Percentiles rank a stretch among this genome's conserved stretches.
Conservation (phyloP, 2,113 vertebrate species). For the Alosa alosa region DNA sequence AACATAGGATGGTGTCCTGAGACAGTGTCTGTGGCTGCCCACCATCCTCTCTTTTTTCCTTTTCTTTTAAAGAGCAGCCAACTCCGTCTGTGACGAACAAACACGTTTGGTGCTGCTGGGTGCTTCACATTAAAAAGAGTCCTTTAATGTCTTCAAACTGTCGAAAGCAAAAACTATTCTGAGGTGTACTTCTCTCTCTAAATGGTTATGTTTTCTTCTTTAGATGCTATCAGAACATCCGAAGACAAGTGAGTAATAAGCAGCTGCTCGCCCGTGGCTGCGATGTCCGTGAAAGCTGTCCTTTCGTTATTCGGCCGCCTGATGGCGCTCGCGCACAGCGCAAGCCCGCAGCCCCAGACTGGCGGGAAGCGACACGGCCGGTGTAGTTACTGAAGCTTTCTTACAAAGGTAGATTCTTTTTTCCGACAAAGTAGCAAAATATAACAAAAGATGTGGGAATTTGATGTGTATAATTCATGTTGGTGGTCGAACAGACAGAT, state of each 20-base stretch:
- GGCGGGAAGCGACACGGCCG: not conserved
- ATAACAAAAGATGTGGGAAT: slow-evolving; percentile 20
- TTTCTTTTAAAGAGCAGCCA: not conserved
- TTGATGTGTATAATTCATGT: slow-evolving; percentile 18
- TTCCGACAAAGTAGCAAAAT: slow-evolving; percentile 18
- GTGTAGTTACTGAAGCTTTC: slow-evolving; percentile 6
- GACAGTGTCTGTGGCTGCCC: not conserved
- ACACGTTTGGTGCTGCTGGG: not conserved
- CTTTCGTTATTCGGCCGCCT: slow-evolving; percentile 53
- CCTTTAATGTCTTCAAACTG: slow-evolving; percentile 2
- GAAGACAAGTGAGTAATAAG: not conserved
- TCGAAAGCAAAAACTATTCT: slow-evolving; percentile 12
- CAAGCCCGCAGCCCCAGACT: slow-evolving; percentile 43
- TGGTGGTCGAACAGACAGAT: slow-evolving; percentile 18
- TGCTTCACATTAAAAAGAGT: not conserved
- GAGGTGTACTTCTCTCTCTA: slow-evolving; percentile 3
- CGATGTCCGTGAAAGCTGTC: slow-evolving; percentile 32
- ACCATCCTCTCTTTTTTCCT: not conserved
- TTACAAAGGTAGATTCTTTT: slow-evolving; percentile 18
- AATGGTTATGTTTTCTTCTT: slow-evolving; percentile 13
- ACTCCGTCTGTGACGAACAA: slow-evolving; percentile 13
- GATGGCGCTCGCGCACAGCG: slow-evolving; percentile 77
- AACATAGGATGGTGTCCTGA: not conserved
- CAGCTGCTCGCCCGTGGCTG: not conserved
- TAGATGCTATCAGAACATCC: not conserved